Base-by-base conservation (phyloP, 2,113 vertebrate species). In the Leucopsar rothschildi region DNA sequence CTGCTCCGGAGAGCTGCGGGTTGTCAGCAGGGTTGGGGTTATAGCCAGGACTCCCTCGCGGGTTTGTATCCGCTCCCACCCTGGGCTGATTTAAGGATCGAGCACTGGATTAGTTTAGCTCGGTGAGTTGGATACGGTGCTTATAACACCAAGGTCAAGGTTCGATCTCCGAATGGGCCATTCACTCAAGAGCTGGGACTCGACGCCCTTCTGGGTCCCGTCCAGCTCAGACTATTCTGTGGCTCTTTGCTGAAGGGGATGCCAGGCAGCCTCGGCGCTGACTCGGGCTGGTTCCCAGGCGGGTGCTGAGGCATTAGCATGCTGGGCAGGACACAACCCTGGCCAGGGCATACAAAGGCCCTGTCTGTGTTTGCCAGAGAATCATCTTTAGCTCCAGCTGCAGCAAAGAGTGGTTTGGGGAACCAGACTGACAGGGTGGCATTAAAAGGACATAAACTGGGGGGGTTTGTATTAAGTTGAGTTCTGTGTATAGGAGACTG, bases 381-480 rank as follows among this genome's bases (percentile, higher is more conserved):
- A 27, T 57, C 56, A 2, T 29, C 4, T 56, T 57, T 23, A 37
- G 65, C 19, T 35, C 22, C 59, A 64, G 86, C 19, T 37, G 65
- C 35, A 52, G 55, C 57, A 53, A 10, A 10, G 63, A 75, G 9
- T 0, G 0, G 6, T 40, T 45, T 40, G 45, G n/a, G 47, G 55
- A 31, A 31, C 7, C 3, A 6, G 76, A 4, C 28, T 31, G 60
- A 11, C 29, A 35, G 49, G 52, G 25, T n/a, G 23, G 35, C 21
- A 1, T 27, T 42, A 7, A 47, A 28, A 70, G 53, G 55, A 47
- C 25, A 8, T 10, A 11, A 35, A 21, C 0, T 5, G 11, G 2
- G 10, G 7, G 50, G 50, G 27, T 5, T 25, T 21, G 0, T 14
- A 0, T 9, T 2, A 1, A 23, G 22, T 9, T 15, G 39, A 6